These are phyloP conservation scores for Ditylenchus dipsaci DNA, from an alignment of 1,140 invertebrate species.

Conservation along the genomic window DNA sequence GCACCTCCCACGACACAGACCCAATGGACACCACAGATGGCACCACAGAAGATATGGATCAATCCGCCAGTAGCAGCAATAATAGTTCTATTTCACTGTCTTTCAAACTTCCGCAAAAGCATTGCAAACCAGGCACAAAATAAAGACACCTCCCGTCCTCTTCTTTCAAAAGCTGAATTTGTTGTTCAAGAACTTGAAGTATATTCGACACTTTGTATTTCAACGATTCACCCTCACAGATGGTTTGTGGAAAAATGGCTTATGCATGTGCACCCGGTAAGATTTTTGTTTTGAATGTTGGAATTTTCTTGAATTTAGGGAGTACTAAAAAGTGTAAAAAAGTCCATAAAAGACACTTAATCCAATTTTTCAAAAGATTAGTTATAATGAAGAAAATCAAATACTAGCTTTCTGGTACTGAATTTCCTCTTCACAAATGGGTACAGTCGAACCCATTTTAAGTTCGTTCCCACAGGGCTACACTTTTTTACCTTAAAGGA, in stretches of 20 bases:
- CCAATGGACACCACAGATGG: background rate
- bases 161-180: constrained; percentile 16
- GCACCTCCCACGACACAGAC: background rate
- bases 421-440: no score
- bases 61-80: background rate
- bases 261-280: background rate
- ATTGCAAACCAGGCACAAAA: constrained; percentile 10
- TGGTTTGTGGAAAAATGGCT: constrained; percentile 7
- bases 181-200: constrained; percentile 7
- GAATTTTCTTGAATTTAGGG: no score
- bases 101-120: background rate
- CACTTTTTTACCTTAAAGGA: no score
- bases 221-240: constrained; percentile 7
- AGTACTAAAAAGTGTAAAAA: no score
- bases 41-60: background rate
- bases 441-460: no score
- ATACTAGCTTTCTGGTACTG: no score
- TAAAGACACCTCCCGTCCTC: background rate
- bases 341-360: no score
- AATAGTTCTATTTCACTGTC: background rate
- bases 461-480: no score
- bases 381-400: no score
- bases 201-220: constrained; percentile 17
- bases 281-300: background rate
- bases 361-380: no score